These are phyloP conservation scores for Geophilus truncorum DNA, from an alignment of 2,888 invertebrate genomes.

Conservation along the genomic window DNA sequence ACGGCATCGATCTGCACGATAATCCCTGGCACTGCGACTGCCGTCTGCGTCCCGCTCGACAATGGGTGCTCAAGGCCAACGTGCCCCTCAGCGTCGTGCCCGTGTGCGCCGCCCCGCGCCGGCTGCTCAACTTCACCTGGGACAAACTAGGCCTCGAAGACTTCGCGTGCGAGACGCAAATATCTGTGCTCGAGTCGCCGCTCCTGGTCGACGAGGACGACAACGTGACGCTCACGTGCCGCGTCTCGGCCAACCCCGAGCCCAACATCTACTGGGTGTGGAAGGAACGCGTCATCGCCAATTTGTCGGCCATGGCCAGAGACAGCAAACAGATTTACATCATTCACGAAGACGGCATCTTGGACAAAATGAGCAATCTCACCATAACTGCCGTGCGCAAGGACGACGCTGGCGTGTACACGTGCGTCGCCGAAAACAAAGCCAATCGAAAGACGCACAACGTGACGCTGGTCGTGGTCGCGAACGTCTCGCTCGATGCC, in stretches of 20 bases:
- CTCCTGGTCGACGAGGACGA: conserved; percentile 74
- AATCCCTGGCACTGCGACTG: conserved; percentile 90
- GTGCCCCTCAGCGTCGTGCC: conserved; percentile 71
- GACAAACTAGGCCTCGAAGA: conserved; percentile 71
- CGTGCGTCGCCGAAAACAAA: conserved; percentile 83
- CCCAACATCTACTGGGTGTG: conserved; percentile 81
- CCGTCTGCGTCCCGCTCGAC: conserved; percentile 66
- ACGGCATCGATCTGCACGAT: conserved; percentile 73
- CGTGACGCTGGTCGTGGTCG: conserved; percentile 76
- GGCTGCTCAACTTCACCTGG: conserved; percentile 65
- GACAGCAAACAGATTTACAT: conserved; percentile 41
- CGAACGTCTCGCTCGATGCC: conserved; percentile 54
- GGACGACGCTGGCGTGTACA: conserved; percentile 75
- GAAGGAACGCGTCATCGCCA: conserved; percentile 61
- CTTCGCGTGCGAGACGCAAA: conserved; percentile 79
- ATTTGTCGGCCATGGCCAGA: conserved; percentile 32
- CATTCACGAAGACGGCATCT: conserved; percentile 69
- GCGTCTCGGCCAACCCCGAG: conserved; percentile 72
- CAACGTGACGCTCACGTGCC: conserved; percentile 77
- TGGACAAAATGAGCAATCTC: conserved; percentile 69
- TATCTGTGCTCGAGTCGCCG: conserved; percentile 58
- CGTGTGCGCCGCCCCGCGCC: conserved; percentile 61
- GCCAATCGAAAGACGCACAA: conserved; percentile 84
- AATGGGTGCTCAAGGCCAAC: conserved; percentile 69
- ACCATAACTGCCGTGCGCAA: conserved; percentile 77